Conservation (phyloP, 2,113 vertebrate species). For the Silurus meridionalis region DNA sequence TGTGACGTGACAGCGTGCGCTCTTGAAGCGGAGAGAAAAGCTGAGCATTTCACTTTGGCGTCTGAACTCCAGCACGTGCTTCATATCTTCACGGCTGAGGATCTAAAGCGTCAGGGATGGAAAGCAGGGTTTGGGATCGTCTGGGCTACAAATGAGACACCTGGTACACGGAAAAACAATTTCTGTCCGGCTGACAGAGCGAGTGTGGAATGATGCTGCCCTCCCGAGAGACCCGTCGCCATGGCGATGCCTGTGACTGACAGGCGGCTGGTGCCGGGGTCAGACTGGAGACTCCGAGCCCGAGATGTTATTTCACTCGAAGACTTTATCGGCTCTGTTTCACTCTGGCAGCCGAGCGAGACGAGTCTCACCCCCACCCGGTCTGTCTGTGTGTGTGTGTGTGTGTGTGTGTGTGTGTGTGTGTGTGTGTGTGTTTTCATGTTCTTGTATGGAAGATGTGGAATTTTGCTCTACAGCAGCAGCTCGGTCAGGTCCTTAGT, state of each 20-base stretch:
- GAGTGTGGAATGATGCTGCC: conserved; percentile 29
- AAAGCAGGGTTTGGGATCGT: not conserved
- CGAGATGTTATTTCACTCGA: conserved; percentile 22
- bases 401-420: too few species aligned
- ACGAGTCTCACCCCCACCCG: not conserved
- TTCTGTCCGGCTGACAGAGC: conserved; percentile 22
- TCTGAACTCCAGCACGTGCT: not conserved
- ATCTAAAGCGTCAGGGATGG: not conserved
- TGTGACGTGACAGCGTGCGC: not conserved
- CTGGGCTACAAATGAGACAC: conserved; percentile 32
- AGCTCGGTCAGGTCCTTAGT: not conserved
- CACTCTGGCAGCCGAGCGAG: not conserved
- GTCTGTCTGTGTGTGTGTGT: too few species aligned
- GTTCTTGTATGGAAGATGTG: too few species aligned
- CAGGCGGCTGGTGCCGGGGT: conserved; percentile 26
- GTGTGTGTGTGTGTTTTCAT: not conserved
- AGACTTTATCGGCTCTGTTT: conserved; percentile 19
- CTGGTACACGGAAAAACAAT: conserved; percentile 31
- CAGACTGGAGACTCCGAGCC: not conserved
- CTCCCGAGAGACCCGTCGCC: conserved; percentile 27
- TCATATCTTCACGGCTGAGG: not conserved
- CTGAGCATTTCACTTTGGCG: not conserved
- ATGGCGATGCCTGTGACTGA: conserved; percentile 36
- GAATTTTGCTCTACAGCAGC: not conserved
- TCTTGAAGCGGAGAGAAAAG: not conserved